Conservation (phyloP, 2,113 vertebrate species). For the Zosterops hypoxanthus region DNA sequence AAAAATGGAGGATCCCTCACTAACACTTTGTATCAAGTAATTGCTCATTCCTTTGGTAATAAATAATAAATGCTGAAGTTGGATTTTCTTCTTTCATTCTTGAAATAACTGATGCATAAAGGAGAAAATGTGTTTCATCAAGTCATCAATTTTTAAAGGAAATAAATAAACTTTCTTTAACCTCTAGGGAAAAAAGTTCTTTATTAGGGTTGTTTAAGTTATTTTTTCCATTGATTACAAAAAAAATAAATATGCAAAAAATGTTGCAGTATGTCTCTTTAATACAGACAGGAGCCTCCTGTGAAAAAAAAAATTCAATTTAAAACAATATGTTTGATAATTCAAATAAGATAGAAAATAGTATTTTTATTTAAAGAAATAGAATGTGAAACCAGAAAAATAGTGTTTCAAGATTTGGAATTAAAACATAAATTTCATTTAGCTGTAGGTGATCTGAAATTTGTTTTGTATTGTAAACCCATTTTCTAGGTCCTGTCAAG, state of each 20-base stretch:
- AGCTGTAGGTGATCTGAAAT: background rate
- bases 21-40: background rate
- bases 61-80: conserved; percentile 36
- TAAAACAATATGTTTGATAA: background rate
- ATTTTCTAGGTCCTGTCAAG: background rate
- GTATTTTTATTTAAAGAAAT: background rate
- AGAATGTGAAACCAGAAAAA: background rate
- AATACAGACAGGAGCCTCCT: background rate
- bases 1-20: background rate
- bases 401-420: background rate
- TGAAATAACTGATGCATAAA: conserved; percentile 8
- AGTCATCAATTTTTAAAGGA: conserved; percentile 16
- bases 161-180: background rate
- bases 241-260: background rate
- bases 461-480: background rate
- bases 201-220: background rate
- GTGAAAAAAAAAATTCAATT: background rate
- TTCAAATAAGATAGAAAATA: background rate
- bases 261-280: background rate
- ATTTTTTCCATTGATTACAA: background rate
- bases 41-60: background rate
- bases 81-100: background rate
- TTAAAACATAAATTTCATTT: background rate
- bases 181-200: background rate
- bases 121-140: background rate